Conservation (phyloP, 2,888 invertebrate genomes). For the Oxyteleia sp. region DNA sequence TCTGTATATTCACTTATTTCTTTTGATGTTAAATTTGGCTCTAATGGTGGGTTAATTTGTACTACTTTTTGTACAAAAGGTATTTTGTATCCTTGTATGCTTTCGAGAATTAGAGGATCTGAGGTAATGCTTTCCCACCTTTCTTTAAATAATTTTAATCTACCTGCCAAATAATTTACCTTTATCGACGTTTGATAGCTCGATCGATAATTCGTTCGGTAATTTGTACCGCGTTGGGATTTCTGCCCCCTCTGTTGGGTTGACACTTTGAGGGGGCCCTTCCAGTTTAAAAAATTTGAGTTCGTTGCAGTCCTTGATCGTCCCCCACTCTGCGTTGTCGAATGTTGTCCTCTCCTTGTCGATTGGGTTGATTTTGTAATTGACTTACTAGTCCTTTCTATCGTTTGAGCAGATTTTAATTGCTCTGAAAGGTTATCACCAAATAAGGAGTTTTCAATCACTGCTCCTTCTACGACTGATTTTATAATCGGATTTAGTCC, state of each 20-base stretch:
- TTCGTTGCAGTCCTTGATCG: background rate
- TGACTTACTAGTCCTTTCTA: too few relatives aligned
- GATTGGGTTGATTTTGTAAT: too few relatives aligned
- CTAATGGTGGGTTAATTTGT: background rate
- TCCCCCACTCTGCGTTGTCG: background rate
- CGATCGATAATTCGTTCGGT: background rate
- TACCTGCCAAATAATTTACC: conserved; percentile 10
- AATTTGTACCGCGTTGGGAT: background rate
- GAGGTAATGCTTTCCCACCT: background rate
- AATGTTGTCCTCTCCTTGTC: too few relatives aligned
- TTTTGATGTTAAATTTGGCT: background rate
- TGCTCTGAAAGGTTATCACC: too few relatives aligned
- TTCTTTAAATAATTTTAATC: conserved; percentile 12
- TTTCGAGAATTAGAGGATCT: background rate
- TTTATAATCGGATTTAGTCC: too few relatives aligned
- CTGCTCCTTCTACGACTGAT: too few relatives aligned
- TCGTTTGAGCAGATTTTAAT: too few relatives aligned
- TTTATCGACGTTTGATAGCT: background rate
- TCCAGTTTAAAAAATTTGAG: conserved; percentile 6
- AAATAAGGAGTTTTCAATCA: too few relatives aligned
- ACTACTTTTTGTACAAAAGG: background rate
- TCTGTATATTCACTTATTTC: background rate
- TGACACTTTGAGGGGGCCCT: background rate
- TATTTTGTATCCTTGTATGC: conserved; percentile 2
- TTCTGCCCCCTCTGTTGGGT: conserved; percentile 5